phyloP scores from a whole-genome alignment of 2,113 vertebrate genomes.

The Proteles cristata region DNA sequence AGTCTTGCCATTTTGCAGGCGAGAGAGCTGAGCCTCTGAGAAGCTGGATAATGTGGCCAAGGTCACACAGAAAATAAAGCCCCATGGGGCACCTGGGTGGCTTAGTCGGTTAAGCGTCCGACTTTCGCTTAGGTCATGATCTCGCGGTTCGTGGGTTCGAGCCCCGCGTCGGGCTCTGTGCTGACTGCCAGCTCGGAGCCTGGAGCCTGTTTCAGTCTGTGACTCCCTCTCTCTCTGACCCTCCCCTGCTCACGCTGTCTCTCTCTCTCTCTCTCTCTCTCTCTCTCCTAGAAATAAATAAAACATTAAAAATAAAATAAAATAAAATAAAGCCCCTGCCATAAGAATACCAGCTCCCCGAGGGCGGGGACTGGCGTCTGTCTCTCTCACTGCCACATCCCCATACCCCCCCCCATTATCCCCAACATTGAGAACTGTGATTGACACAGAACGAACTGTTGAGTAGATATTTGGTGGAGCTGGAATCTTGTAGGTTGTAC shows the following conservation, averaged over 20 bases:
- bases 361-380: neutral
- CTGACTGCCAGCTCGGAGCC: too few species aligned
- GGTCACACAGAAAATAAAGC: neutral
- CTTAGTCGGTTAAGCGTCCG: too few species aligned
- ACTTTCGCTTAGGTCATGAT: too few species aligned
- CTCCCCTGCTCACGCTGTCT: too few species aligned
- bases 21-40: neutral
- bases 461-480: neutral
- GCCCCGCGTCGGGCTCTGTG: too few species aligned
- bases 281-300: too few species aligned
- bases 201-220: too few species aligned
- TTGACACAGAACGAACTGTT: neutral
- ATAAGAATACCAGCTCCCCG: neutral
- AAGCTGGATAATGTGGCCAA: neutral
- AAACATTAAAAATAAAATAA: too few species aligned
- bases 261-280: too few species aligned
- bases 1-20: conserved; percentile 22
- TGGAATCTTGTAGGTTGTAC: conserved; percentile 16
- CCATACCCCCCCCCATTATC: neutral
- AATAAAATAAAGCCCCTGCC: neutral
- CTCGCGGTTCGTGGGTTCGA: too few species aligned
- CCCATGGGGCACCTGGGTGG: too few species aligned
- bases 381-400: neutral
- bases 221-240: too few species aligned
- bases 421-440: neutral